Conservation (phyloP, 2,113 vertebrate genomes). For the Toxostoma redivivum region DNA sequence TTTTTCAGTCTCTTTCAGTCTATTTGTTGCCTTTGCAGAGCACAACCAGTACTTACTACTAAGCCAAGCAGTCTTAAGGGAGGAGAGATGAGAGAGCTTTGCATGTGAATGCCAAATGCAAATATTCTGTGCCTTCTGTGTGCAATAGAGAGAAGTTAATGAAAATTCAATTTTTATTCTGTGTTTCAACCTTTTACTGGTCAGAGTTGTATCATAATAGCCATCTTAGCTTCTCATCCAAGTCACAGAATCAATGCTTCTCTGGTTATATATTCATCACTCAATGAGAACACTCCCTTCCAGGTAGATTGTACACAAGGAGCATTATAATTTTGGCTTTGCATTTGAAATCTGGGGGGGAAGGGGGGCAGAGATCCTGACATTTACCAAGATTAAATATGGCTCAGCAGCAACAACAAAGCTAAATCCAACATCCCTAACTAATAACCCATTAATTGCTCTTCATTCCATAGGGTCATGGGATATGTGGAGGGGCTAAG, state of each 20-base stretch:
- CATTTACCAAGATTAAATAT: not conserved
- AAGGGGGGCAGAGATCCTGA: not conserved
- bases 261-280: not conserved
- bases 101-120: not conserved
- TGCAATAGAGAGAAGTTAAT: not conserved
- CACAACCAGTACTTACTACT: not conserved
- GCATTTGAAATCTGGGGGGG: not conserved
- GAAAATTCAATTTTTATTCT: not conserved
- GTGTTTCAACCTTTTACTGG: not conserved
- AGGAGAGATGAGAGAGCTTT: not conserved
- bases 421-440: not conserved
- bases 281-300: not conserved
- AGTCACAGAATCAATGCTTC: not conserved
- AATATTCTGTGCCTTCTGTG: not conserved
- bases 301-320: not conserved
- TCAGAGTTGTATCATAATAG: not conserved
- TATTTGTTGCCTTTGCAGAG: not conserved
- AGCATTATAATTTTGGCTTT: not conserved
- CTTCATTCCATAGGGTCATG: not conserved
- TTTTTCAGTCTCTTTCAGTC: not conserved
- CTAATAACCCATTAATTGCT: not conserved
- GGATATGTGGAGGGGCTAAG: not conserved
- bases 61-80: not conserved
- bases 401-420: not conserved
- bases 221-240: not conserved